Evolutionary conservation across 1,140 invertebrate genomes (phyloP).

Genomic region (Drosophila kurseongensis): DNA sequence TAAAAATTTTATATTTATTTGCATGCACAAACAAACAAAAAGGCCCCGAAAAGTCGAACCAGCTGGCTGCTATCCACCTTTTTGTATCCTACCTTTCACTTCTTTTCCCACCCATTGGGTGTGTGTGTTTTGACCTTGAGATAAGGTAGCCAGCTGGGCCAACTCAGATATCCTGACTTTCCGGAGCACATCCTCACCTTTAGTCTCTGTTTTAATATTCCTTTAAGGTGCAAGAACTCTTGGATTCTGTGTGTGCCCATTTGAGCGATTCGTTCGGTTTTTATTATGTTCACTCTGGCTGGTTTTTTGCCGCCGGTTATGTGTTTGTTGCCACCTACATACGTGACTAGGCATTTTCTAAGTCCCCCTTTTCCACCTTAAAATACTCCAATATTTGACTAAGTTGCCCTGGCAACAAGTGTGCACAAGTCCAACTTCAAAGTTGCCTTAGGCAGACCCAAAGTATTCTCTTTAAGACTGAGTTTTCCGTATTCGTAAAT

Average conservation of each 20-base stretch:
- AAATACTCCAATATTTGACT: slow-evolving; percentile 4
- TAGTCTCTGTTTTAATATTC: slow-evolving; percentile 74
- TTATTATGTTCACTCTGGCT: slow-evolving; percentile 31
- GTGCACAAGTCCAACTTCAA: slow-evolving; percentile 41
- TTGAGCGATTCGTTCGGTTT: slow-evolving; percentile 46
- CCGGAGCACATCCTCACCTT: slow-evolving; percentile 7
- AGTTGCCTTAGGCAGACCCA: slow-evolving; percentile 27
- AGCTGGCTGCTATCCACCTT: slow-evolving; percentile 4
- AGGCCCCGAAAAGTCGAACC: slow-evolving; percentile 36
- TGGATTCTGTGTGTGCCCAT: slow-evolving; percentile 21
- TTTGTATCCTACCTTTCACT: slow-evolving; percentile 2
- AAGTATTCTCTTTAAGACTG: slow-evolving; percentile 31
- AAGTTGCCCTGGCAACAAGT: slow-evolving; percentile 44
- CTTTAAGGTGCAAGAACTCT: slow-evolving; percentile 49
- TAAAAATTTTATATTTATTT: slow-evolving; percentile 83
- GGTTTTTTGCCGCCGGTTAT: slow-evolving; percentile 49
- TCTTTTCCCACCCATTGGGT: slow-evolving; percentile 1
- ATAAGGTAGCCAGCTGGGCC: slow-evolving; percentile 49
- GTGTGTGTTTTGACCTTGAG: slow-evolving; percentile 67
- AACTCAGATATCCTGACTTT: slow-evolving; percentile 14
- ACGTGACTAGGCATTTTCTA: slow-evolving; percentile 44
- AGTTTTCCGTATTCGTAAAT: not conserved
- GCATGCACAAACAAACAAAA: slow-evolving; percentile 60
- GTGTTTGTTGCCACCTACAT: slow-evolving; percentile 71
- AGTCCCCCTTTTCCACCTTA: not conserved